Percentiles rank a stretch among this genome's conserved stretches.
phyloP scores from a whole-genome alignment of 2,888 invertebrate species.

The Isotomurus palustris region DNA sequence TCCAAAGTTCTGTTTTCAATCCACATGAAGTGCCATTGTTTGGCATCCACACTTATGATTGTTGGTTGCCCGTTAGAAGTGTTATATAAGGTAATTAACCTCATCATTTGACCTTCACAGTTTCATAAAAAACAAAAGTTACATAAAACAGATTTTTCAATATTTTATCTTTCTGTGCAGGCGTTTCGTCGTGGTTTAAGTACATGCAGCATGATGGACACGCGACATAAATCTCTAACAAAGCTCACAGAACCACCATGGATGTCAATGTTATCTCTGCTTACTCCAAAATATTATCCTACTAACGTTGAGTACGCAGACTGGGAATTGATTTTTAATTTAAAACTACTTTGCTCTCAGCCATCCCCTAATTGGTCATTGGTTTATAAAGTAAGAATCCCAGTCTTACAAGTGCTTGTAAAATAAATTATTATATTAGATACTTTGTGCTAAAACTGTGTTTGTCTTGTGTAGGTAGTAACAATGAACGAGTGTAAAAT shows the following conservation, averaged over 20 bases:
- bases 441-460: not conserved
- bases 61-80: constrained; percentile 70
- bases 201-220: constrained; percentile 38
- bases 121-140: too few relatives aligned
- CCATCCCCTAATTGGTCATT: constrained; percentile 42
- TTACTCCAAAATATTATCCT: constrained; percentile 39
- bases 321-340: constrained; percentile 38
- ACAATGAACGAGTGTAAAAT: constrained; percentile 42
- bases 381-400: constrained; percentile 35
- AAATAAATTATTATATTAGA: not conserved
- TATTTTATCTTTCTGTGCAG: constrained; percentile 18
- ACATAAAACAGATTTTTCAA: not conserved
- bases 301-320: constrained; percentile 23
- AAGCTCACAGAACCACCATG: constrained; percentile 37
- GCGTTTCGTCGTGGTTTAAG: constrained; percentile 43
- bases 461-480: constrained; percentile 26
- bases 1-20: constrained; percentile 69
- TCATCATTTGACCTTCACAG: too few relatives aligned
- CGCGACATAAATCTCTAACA: constrained; percentile 22
- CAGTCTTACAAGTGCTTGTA: too few relatives aligned
- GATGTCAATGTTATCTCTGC: constrained; percentile 36
- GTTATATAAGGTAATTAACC: constrained; percentile 63
- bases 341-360: constrained; percentile 38
- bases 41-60: constrained; percentile 67
- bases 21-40: constrained; percentile 75